These are phyloP conservation scores for Circaetus gallicus DNA, from an alignment of 2,113 vertebrate genomes.

Conservation along the genomic window DNA sequence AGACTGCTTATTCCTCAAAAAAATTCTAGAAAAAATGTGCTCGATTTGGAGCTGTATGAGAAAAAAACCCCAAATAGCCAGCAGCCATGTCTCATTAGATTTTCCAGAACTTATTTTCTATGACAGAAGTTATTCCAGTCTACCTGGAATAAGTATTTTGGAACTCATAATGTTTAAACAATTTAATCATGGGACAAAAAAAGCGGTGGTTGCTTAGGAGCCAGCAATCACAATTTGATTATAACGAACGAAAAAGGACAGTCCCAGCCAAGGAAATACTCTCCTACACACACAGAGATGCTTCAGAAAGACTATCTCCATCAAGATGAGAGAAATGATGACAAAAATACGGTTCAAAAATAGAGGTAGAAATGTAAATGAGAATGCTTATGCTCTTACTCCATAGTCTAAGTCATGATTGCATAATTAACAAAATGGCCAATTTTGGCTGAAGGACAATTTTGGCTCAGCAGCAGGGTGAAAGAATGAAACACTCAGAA, in stretches of 20 bases:
- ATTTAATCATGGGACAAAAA: neutral
- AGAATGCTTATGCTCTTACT: neutral
- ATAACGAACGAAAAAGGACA: neutral
- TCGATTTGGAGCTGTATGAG: neutral
- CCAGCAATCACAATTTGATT: neutral
- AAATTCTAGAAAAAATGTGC: neutral
- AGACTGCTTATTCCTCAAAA: neutral
- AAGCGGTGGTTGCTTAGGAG: neutral
- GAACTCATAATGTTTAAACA: neutral
- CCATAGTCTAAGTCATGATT: neutral
- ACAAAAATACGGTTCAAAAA: neutral
- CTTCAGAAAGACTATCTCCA: neutral
- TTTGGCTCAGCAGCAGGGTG: neutral
- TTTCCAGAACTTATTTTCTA: neutral
- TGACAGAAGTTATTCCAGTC: neutral
- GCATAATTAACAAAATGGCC: conserved; percentile 14
- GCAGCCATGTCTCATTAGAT: neutral
- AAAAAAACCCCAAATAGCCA: neutral
- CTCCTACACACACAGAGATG: accelerated
- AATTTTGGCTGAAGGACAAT: neutral
- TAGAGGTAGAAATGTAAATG: neutral
- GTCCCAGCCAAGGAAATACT: neutral
- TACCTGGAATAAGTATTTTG: neutral
- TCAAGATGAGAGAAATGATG: neutral
- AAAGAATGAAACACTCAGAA: neutral